A percentile compares a stretch with the other conserved stretches of the same genome.
Conservation (phyloP, 2,888 invertebrate species). For the Linyphia triangularis region DNA sequence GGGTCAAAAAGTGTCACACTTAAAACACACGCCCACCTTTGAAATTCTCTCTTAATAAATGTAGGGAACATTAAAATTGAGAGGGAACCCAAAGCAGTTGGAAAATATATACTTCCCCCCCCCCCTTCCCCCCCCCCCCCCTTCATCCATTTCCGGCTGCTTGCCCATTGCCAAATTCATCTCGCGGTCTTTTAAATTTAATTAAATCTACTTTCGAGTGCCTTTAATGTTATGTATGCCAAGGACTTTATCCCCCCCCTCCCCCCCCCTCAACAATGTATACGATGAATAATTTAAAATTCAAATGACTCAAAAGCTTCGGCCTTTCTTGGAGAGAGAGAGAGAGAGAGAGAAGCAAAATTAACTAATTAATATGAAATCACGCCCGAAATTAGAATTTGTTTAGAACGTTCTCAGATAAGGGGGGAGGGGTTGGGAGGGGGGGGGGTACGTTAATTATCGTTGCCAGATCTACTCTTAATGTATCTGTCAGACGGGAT, state of each 20-base stretch:
- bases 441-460: constrained; percentile 71
- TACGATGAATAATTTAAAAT: constrained; percentile 71
- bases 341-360: constrained; percentile 65
- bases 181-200: constrained; percentile 63
- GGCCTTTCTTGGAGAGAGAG: constrained; percentile 53
- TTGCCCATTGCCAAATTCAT: constrained; percentile 51
- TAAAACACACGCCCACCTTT: no score
- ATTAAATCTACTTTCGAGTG: constrained; percentile 67
- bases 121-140: constrained; percentile 4
- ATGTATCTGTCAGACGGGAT: constrained; percentile 67
- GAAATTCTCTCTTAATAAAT: constrained; percentile 62
- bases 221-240: constrained; percentile 68
- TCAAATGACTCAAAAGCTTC: constrained; percentile 70
- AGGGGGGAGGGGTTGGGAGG: constrained; percentile 57
- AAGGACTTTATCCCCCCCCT: no score
- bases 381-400: constrained; percentile 70
- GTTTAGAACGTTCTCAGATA: no score
- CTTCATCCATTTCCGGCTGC: constrained; percentile 51
- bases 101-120: constrained; percentile 51
- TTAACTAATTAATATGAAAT: constrained; percentile 75
- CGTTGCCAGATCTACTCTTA: constrained; percentile 71
- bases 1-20: constrained; percentile 39
- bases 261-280: constrained; percentile 52
- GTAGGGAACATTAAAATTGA: constrained; percentile 49
- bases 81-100: constrained; percentile 34